These are phyloP conservation scores for Teleogryllus oceanicus DNA, from an alignment of 2,888 invertebrate species.

Conservation along the genomic window DNA sequence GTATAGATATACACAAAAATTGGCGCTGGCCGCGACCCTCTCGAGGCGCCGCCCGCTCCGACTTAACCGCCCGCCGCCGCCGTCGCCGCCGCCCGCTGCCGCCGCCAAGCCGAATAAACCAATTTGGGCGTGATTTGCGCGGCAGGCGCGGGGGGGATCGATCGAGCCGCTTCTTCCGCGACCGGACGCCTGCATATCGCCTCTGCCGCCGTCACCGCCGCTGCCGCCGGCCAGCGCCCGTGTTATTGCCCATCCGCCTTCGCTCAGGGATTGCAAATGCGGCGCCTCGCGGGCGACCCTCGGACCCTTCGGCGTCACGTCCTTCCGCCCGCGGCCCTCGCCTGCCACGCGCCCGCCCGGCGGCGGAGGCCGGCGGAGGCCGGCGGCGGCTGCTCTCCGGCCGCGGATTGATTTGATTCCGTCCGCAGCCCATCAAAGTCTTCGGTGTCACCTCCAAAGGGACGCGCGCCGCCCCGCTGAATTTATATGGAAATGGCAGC, in stretches of 20 bases:
- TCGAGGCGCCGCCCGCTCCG: neutral
- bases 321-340: neutral
- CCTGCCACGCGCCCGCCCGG: neutral
- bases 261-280: slow-evolving; percentile 10
- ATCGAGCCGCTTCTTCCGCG: neutral
- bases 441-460: neutral
- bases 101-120: neutral
- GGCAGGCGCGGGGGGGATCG: neutral
- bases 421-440: neutral
- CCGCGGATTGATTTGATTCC: slow-evolving; percentile 4
- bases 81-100: no score
- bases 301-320: neutral
- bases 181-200: neutral
- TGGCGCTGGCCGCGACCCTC: neutral
- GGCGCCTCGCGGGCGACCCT: neutral
- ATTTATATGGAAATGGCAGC: neutral
- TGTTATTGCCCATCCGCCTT: neutral
- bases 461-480: neutral
- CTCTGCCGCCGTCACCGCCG: neutral
- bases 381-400: neutral
- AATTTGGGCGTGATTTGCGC: neutral
- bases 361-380: neutral
- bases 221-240: neutral
- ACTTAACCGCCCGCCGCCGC: no score
- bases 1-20: neutral